Conservation (phyloP, 2,113 vertebrate genomes). For the Dipodomys spectabilis region DNA sequence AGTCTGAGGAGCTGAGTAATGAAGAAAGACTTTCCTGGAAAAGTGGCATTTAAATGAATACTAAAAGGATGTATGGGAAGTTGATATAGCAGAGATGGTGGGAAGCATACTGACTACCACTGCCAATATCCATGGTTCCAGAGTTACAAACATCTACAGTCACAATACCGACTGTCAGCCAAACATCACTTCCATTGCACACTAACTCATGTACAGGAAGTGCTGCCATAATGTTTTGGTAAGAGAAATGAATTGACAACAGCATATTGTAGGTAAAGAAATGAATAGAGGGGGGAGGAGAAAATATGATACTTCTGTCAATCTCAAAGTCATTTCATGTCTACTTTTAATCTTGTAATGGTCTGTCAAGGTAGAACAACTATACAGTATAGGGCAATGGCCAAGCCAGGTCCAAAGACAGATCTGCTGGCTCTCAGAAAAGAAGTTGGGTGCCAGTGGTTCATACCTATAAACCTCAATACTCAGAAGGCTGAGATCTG, state of each 20-base stretch:
- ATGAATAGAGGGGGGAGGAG: neutral
- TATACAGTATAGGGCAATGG: rapidly evolving
- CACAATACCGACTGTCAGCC: neutral
- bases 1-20: neutral
- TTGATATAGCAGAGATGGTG: neutral
- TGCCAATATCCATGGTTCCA: neutral
- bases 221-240: neutral
- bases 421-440: neutral
- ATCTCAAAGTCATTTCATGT: neutral
- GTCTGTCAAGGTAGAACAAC: neutral
- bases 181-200: neutral
- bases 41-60: neutral
- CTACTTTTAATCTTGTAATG: neutral
- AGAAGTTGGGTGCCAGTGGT: too few relatives aligned
- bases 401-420: neutral
- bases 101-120: neutral
- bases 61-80: too few relatives aligned
- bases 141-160: neutral
- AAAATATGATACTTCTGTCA: neutral
- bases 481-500: too few relatives aligned
- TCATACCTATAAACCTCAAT: too few relatives aligned
- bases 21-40: neutral
- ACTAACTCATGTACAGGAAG: neutral
- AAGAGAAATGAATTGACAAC: neutral
- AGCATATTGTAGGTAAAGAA: neutral